Evolutionary conservation across 2,113 vertebrate genomes (phyloP).

Genomic region (Synodontis membranacea): DNA sequence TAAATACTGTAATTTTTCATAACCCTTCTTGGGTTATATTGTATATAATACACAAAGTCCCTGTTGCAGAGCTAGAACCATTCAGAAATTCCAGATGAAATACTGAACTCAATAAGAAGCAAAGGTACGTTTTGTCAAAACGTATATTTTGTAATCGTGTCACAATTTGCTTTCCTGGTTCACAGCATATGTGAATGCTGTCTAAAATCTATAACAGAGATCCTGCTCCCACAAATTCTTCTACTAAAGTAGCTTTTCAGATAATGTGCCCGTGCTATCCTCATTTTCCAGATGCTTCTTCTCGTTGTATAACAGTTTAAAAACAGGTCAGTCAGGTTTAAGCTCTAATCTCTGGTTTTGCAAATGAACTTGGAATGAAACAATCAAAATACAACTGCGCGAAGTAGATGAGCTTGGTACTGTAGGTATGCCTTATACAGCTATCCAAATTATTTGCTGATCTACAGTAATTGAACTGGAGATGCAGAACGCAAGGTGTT

Average conservation of each 20-base stretch:
- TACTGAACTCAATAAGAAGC: neutral
- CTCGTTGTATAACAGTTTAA: constrained; percentile 6
- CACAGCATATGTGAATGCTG: neutral
- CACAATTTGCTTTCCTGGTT: neutral
- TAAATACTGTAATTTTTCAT: neutral
- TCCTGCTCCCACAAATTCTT: neutral
- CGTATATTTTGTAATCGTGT: neutral
- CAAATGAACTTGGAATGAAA: neutral
- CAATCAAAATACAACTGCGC: neutral
- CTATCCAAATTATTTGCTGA: neutral
- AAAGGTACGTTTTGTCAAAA: neutral
- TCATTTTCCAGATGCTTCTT: constrained; percentile 5
- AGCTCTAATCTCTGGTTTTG: constrained; percentile 2
- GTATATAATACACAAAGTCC: neutral
- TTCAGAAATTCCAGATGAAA: no score
- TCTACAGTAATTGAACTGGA: neutral
- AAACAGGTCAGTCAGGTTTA: neutral
- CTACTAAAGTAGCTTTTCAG: constrained; percentile 5
- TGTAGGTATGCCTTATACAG: neutral
- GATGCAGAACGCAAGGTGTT: neutral
- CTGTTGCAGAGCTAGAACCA: neutral
- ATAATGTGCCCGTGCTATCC: neutral
- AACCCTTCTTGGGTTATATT: neutral
- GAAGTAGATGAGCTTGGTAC: neutral
- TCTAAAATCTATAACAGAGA: neutral